phyloP scores from a whole-genome alignment of 2,888 invertebrate genomes.

The Hydrotaea diabolus region DNA sequence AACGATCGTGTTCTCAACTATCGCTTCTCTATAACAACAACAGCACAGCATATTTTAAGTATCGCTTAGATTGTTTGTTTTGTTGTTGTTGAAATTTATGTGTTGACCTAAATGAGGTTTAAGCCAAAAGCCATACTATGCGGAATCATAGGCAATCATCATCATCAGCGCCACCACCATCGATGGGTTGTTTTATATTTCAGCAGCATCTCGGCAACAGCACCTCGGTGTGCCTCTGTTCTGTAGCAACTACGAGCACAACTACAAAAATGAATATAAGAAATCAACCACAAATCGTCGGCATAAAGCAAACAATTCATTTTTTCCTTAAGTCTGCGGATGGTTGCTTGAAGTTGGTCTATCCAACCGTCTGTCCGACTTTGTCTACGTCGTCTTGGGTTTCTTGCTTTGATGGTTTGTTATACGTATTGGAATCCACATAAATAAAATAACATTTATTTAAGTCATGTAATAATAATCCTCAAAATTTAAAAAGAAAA shows the following conservation, averaged over 20 bases:
- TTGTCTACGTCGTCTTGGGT: background rate
- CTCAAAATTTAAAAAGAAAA: background rate
- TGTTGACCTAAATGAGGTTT: slow-evolving; percentile 62
- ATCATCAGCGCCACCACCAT: slow-evolving; percentile 1
- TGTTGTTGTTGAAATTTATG: slow-evolving; percentile 22
- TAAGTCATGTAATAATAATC: slow-evolving; percentile 55
- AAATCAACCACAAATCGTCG: slow-evolving; percentile 26
- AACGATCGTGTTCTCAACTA: slow-evolving; percentile 18
- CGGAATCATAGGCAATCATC: slow-evolving; percentile 16
- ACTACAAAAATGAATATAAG: background rate
- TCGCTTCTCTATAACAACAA: slow-evolving; percentile 16
- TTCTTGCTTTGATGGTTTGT: background rate
- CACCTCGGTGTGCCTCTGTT: background rate
- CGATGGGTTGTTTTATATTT: slow-evolving; percentile 25
- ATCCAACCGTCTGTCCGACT: too few relatives aligned
- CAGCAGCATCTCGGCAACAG: background rate
- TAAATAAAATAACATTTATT: slow-evolving; percentile 48
- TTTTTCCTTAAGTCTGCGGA: slow-evolving; percentile 1
- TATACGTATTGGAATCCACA: background rate
- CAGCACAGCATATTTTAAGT: background rate
- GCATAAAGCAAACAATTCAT: slow-evolving; percentile 34
- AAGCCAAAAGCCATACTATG: slow-evolving; percentile 48
- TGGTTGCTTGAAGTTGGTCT: background rate
- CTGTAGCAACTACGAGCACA: background rate
- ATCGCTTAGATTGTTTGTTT: background rate